These are phyloP conservation scores for Antheraea pernyi DNA, from an alignment of 1,140 invertebrate genomes.

Conservation along the genomic window DNA sequence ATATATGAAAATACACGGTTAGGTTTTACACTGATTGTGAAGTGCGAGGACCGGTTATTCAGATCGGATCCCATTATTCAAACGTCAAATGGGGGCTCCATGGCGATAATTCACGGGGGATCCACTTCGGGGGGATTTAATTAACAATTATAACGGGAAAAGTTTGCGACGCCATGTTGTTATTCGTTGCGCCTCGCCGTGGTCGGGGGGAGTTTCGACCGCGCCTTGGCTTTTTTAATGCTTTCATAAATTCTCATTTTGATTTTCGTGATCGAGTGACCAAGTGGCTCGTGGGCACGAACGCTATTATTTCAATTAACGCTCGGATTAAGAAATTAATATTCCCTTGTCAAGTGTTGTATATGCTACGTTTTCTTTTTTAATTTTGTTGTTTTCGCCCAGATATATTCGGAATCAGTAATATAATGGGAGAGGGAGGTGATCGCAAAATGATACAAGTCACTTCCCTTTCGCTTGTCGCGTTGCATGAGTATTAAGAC, in stretches of 20 bases:
- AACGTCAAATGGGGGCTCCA: conserved; percentile 24
- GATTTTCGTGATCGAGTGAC: not conserved
- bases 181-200: not conserved
- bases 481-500: no score
- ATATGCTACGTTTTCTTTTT: no score
- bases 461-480: no score
- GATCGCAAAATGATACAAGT: no score
- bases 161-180: conserved; percentile 19
- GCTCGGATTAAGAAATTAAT: no score
- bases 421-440: no score
- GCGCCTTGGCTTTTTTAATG: conserved; percentile 2
- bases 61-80: conserved; percentile 25
- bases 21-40: conserved; percentile 18
- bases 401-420: no score
- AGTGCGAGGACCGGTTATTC: conserved; percentile 3
- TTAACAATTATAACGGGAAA: conserved; percentile 30
- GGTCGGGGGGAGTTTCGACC: not conserved
- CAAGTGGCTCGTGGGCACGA: not conserved
- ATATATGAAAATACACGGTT: not conserved
- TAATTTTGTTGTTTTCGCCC: no score
- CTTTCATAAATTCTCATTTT: not conserved
- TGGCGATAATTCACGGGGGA: conserved; percentile 23
- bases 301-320: not conserved
- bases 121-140: conserved; percentile 25
- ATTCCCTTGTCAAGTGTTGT: no score